A percentile compares a stretch with the other conserved stretches of the same genome.
phyloP scores from a whole-genome alignment of 2,888 invertebrate genomes.

The Corbicula japonica region DNA sequence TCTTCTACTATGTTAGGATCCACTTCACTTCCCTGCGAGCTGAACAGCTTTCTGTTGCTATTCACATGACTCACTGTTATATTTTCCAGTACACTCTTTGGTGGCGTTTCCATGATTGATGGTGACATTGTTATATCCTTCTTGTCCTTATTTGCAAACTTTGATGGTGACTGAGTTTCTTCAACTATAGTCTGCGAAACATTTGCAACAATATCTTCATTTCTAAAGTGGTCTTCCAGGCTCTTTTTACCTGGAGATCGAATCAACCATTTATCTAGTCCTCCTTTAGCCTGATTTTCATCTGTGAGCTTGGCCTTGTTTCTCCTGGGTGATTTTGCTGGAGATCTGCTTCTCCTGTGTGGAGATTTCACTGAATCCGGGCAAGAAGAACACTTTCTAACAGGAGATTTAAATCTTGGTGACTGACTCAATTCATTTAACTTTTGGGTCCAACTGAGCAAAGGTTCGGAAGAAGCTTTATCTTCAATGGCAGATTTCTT shows the following conservation, averaged over 20 bases:
- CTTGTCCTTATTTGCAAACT: conserved; percentile 46
- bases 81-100: conserved; percentile 59
- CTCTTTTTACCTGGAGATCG: conserved; percentile 60
- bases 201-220: conserved; percentile 41
- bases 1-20: conserved; percentile 56
- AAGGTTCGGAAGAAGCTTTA: conserved; percentile 46
- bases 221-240: neutral
- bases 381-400: conserved; percentile 43
- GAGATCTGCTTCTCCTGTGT: conserved; percentile 43
- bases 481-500: neutral
- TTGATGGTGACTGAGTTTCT: conserved; percentile 80
- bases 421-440: conserved; percentile 54
- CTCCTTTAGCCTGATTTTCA: conserved; percentile 54
- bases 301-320: conserved; percentile 40
- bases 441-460: conserved; percentile 62
- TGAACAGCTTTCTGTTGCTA: conserved; percentile 74
- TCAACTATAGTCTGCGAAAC: conserved; percentile 74
- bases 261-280: conserved; percentile 74
- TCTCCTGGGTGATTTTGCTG: conserved; percentile 62
- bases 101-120: conserved; percentile 77
- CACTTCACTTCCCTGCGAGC: conserved; percentile 45
- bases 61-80: conserved; percentile 50
- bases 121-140: conserved; percentile 22
- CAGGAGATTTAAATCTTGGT: conserved; percentile 38
- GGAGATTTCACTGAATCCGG: conserved; percentile 49